These are phyloP conservation scores for Oscheius sp. DNA, from an alignment of 2,888 invertebrate genomes.

Conservation along the genomic window DNA sequence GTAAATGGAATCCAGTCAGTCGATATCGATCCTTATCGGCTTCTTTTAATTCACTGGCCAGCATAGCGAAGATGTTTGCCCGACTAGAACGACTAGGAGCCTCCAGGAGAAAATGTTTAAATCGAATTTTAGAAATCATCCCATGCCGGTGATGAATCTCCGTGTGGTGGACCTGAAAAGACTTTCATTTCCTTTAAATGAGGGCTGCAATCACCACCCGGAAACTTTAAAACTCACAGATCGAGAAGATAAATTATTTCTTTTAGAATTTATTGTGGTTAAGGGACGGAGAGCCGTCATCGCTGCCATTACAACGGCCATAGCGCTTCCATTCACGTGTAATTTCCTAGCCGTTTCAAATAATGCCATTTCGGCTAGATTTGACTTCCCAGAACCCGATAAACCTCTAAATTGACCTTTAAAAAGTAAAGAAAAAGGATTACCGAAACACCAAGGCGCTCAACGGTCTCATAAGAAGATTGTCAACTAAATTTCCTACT, in stretches of 20 bases:
- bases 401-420: conserved; percentile 53
- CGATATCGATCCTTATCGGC: conserved; percentile 46
- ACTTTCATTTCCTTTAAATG: not conserved
- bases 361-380: conserved; percentile 33
- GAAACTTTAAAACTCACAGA: conserved; percentile 22
- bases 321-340: conserved; percentile 41
- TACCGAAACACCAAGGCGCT: conserved; percentile 46
- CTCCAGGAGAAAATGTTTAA: conserved; percentile 49
- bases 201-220: not conserved
- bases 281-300: conserved; percentile 47
- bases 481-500: conserved; percentile 8
- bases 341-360: conserved; percentile 44
- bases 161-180: conserved; percentile 41
- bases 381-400: conserved; percentile 53
- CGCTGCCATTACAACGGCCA: conserved; percentile 42
- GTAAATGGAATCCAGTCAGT: conserved; percentile 51
- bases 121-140: conserved; percentile 37
- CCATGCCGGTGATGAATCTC: conserved; percentile 48
- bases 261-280: conserved; percentile 44
- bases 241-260: conserved; percentile 48
- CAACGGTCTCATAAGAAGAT: conserved; percentile 38
- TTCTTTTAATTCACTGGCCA: conserved; percentile 51
- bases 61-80: conserved; percentile 54
- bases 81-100: conserved; percentile 50
- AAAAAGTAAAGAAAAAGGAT: conserved; percentile 19